Base-by-base conservation (phyloP, 2,113 vertebrate genomes). In the Athene noctua region DNA sequence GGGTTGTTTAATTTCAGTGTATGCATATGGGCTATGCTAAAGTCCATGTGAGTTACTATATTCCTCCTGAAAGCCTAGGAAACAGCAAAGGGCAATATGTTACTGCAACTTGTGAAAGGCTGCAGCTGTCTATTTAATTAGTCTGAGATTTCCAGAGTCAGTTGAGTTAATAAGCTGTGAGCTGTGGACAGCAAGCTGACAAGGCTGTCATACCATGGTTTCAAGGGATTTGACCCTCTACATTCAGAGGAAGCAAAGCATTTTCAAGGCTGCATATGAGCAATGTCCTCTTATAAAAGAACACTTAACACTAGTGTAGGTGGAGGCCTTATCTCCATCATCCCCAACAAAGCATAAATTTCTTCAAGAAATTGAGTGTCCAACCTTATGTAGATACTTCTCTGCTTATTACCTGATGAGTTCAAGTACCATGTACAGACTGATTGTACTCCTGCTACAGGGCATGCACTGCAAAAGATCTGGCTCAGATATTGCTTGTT, bases 101-200 rank as follows among this genome's bases (percentile, higher is more conserved):
- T 77, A 62, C 54, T 62, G 46, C 32, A 70, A 20, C 61, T 30
- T 77, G 44, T 88, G 80, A 88, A 86, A 72, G 83, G 55, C 72
- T 95, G 42, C 42, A 89, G 92, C 55, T 89, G 61, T 79, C 92
- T 84, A 42, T 85, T 94, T 75, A 85, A 73, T 94, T 83, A 65
- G 74, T 67, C 66, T 67, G 36, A 70, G 62, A 74, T 4, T 81
- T 77, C 65, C 1, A 0, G 62, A 83, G 59, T 36, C 71, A 46
- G 49, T 14, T 42, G 40, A 73, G 52, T 62, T 47, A 72, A 71
- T 80, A 91, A 93, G 79, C 83, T 82, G 66, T 77, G 74, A 91
- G 71, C 80, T 80, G 54, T 67, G 65, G 67, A 40, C 61, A 84
- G 59, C 61, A 18, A n/a, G 72, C 22, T 91, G 82, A 58, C 1